Base-by-base conservation (phyloP, 1,140 invertebrate species). In the Elymnias hypermnestra region DNA sequence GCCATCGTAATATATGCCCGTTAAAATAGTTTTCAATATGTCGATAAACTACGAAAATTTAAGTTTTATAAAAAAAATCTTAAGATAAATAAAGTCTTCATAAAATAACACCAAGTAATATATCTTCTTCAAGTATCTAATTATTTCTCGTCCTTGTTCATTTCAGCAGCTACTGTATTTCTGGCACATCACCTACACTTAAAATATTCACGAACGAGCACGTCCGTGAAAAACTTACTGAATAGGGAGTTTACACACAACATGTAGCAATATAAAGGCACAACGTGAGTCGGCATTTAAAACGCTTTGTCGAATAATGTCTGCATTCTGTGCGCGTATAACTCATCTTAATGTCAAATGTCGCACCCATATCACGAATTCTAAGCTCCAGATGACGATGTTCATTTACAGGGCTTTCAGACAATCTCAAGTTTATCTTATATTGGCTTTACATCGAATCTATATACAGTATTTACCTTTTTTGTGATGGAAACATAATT, bases 261-360 rank as follows among this genome's bases (percentile, higher is more conserved):
- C 38, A 31, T 17, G 10, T 15, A 29, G 13, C 26, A 19, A 22
- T 33, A 13, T 33, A 43, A 33, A 22, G 10, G 19, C 17, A 43
- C 1, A 43, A 43, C 40, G 15, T 43, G 40, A 22, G 25, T 29
- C 15, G 10, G 29, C 39, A 21, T 41, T 15, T 43, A 22, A 28
- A 25, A 36, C n/a, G 13, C 29, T 15, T 33, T 15, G 42, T 19
- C 21, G 42, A 36, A 43, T 43, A 21, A 26, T 35, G 15, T 19
- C 15, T 2, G 22, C 13, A 23, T 21, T 23, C 29, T 35, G 36
- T 7, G 26, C 31, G 14, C 10, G 14, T 8, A 15, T n/a, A 31
- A 13, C 37, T 40, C 28, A 48, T 48, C 37, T 48, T 40, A 48
- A 48, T 41, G 45, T 48, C 37, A 40, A 40, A 31, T 48, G 21